Conservation (phyloP, 2,113 vertebrate species). For the Tenebrosternarchus preto region DNA sequence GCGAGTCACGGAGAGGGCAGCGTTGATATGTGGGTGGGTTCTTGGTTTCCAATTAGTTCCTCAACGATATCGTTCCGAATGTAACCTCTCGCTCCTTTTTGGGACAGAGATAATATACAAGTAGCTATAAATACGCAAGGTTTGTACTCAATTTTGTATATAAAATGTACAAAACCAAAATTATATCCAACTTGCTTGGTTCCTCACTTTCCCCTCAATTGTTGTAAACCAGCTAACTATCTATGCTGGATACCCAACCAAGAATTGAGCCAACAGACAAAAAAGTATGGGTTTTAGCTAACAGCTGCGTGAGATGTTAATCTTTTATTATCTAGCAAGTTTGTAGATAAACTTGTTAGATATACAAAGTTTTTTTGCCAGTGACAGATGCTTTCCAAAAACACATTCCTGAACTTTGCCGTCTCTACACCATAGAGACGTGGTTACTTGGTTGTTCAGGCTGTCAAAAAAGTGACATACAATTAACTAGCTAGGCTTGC, state of each 20-base stretch:
- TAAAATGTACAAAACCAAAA: background rate
- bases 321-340: background rate
- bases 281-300: no score
- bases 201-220: background rate
- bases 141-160: background rate
- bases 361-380: background rate
- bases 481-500: background rate
- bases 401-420: conserved; percentile 2
- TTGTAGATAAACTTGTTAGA: background rate
- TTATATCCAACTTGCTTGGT: background rate
- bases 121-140: background rate
- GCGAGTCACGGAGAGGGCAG: background rate
- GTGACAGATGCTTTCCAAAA: conserved; percentile 15
- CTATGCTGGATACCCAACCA: background rate
- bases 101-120: background rate
- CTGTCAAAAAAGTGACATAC: background rate
- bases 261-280: background rate
- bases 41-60: conserved; percentile 47
- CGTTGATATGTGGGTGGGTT: background rate
- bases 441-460: background rate
- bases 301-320: no score
- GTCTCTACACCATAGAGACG: no score
- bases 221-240: background rate
- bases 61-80: conserved; percentile 38
- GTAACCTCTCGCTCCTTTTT: background rate